Base-by-base conservation (phyloP, 2,888 invertebrate genomes). In the Andrena praecox region DNA sequence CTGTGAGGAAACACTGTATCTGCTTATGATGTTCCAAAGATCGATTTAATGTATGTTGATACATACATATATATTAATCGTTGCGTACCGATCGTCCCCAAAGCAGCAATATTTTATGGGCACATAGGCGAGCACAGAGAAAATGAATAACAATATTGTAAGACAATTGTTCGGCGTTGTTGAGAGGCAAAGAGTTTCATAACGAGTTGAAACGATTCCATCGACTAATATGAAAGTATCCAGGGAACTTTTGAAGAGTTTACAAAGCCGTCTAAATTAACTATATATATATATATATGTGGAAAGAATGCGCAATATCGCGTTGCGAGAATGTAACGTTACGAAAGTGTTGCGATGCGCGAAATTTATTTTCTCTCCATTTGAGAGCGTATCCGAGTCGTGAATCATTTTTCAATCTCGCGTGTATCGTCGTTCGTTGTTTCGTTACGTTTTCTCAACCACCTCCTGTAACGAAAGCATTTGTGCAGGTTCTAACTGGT, bases 221-320 rank as follows among this genome's bases (percentile, higher is more conserved):
- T 62, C 71, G 78, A 79, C 35, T 33, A 29, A 54, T 7, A 63
- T 72, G 71, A 79, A 80, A 80, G 79, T 80, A 80, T 72, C 42
- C 64, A 31, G 24, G 52, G 42, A 77, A 50, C 64, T 79, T 78
- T 74, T 70, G 35, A 66, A 64, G 59, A 33, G 8, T 79, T 79
- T 79, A 76, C 79, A 80, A 62, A 67, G 16, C 2, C 42, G 35
- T 75, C 63, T 35, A n/a, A 60, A 54, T 52, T 42, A 59, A 76
- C 31, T 59, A 59, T 77, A 42, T 42, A 42, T 59, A 59, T 77
- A 42, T 42, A 42, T 60, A 16, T 74, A 35, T 27, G 59, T n/a
- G 24, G n/a, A 31, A 60, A 48, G 33, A 33, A 7, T 8, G 16
- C 6, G 50, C n/a, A 48, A 71, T 56, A 56, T 31, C 27, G 31